A percentile compares a stretch with the other conserved stretches of the same genome.
phyloP scores from a whole-genome alignment of 2,797 vertebrate species.

The Psittacula echo region DNA sequence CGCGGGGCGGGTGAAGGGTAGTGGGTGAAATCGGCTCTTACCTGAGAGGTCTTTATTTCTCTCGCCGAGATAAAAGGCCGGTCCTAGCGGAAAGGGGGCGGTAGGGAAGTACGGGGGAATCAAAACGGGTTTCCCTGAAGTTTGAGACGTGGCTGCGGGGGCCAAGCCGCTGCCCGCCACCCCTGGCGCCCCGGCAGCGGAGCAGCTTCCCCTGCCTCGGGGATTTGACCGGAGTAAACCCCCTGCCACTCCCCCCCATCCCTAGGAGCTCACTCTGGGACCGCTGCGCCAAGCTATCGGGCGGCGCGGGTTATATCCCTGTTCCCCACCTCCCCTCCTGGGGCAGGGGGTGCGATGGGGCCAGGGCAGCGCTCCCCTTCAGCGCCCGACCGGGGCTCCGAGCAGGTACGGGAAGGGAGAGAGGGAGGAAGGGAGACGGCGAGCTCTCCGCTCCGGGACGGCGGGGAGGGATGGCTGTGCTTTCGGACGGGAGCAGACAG shows the following conservation, averaged over 20 bases:
- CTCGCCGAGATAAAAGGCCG: background rate
- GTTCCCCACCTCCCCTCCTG: background rate
- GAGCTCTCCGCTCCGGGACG: background rate
- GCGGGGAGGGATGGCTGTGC: background rate
- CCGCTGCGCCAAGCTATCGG: conserved; percentile 33
- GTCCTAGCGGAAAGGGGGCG: background rate
- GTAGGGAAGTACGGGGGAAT: too few species aligned
- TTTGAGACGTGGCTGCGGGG: background rate
- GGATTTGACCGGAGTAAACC: conserved; percentile 59
- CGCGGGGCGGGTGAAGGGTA: background rate
- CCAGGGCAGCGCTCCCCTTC: background rate
- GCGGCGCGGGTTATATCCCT: background rate
- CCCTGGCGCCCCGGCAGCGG: background rate
- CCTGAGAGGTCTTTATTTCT: conserved; percentile 27
- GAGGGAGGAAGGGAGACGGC: background rate
- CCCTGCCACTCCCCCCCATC: background rate
- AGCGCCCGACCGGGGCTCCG: background rate
- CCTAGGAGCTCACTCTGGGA: conserved; percentile 60
- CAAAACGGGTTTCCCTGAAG: conserved; percentile 4
- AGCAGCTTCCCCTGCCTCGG: background rate
- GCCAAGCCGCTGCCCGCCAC: background rate
- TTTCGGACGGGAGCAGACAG: background rate
- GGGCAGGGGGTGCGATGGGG: background rate
- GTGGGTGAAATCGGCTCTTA: background rate
- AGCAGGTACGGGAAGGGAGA: background rate